phyloP scores from a whole-genome alignment of 2,888 invertebrate species.

The Balanococcus diminutus region DNA sequence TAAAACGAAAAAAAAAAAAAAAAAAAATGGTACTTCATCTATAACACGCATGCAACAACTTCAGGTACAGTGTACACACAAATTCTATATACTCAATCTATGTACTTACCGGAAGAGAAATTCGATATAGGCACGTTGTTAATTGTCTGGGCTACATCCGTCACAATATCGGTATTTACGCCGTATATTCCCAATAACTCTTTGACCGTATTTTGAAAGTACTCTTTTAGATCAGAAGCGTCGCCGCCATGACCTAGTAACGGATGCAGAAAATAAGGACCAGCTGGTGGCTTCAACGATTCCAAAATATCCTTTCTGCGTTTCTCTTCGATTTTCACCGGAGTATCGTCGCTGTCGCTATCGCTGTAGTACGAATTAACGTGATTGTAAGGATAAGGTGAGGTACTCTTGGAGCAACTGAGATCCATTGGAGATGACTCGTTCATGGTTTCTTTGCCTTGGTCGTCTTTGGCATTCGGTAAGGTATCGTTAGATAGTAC shows the following conservation, averaged over 20 bases:
- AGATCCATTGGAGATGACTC: constrained; percentile 65
- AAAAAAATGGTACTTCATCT: not conserved
- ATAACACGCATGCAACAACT: not conserved
- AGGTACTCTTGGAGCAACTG: constrained; percentile 62
- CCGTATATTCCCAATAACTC: constrained; percentile 79
- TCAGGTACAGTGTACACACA: not conserved
- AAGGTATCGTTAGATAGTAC: constrained; percentile 60
- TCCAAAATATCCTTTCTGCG: constrained; percentile 45
- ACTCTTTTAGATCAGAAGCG: constrained; percentile 73
- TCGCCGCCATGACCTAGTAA: constrained; percentile 58
- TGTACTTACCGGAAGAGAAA: constrained; percentile 70
- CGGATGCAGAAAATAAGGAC: constrained; percentile 34
- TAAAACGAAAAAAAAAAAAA: not conserved
- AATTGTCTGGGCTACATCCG: constrained; percentile 73
- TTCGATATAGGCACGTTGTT: constrained; percentile 74
- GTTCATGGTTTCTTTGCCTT: constrained; percentile 58
- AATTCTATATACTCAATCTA: not conserved
- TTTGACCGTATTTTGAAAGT: constrained; percentile 80
- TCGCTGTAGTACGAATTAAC: constrained; percentile 59
- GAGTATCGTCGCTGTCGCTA: constrained; percentile 57
- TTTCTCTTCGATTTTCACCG: not conserved
- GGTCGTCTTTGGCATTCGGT: constrained; percentile 60
- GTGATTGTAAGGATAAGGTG: constrained; percentile 56
- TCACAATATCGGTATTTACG: constrained; percentile 65
- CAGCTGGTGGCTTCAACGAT: constrained; percentile 3